Base-by-base conservation (phyloP, 2,797 vertebrate species). In the Coccyzus lansbergi region DNA sequence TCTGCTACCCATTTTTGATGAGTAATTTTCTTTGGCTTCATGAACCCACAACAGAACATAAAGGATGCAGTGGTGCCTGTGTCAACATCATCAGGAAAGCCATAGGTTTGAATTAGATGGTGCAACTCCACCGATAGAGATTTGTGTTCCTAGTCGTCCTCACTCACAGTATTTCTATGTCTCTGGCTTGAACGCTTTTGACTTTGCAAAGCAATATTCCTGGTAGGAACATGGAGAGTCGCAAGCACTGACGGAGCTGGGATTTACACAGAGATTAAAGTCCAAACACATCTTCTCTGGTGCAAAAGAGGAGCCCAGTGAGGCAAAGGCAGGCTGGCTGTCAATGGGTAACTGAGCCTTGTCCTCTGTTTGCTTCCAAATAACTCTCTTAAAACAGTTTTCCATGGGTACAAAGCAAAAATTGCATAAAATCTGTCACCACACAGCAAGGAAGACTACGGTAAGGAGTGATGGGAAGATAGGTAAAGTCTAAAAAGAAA, bases 111-210 rank as follows among this genome's bases (percentile, higher is more conserved):
- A 96, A 93, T 79, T 51, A 91, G 74, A 81, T 53, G 74, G 70
- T 83, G 64, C 68, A 76, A 80, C 68, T 85, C 77, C 87, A 87
- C 70, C 94, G 94, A 91, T 40, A 94, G 29, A 21, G 84, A 91
- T 69, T 88, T 92, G 94, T 91, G 90, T 52, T 81, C 48, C 55
- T 79, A 94, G 91, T 95, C 63, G 56, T 88, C 94, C 69, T 67
- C 62, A 94, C 82, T 92, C 52, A 64, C 46, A 59, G 84, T 81
- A 95, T 88, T 94, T 94, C 72, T 69, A 7, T 86, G 67, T 31
- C 75, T 83, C 29, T 28, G 59, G 15, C 69, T 92, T 15, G 44
- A 64, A 76, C 28, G 16, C 34, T 85, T 90, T 1, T 36, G 68
- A 64, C 20, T 75, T 64, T 22, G 55, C 63, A 55, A 87, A 53